These are phyloP conservation scores for Epiperipatus broadwayi DNA, from an alignment of 2,888 invertebrate genomes.

Conservation along the genomic window DNA sequence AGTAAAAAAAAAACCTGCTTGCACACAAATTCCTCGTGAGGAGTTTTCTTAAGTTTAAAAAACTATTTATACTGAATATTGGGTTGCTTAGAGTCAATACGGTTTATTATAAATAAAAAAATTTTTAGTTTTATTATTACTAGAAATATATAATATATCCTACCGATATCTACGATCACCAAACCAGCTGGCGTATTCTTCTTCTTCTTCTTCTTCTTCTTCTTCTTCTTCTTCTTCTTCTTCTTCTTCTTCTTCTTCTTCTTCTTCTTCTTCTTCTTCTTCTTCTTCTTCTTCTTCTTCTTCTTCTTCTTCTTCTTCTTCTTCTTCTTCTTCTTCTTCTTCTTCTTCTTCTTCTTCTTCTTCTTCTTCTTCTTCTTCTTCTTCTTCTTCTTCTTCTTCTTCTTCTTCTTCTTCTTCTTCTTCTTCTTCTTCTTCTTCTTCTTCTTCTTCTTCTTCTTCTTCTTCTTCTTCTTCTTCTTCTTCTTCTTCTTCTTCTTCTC, in stretches of 20 bases:
- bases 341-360: constrained; percentile 7
- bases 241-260: constrained; percentile 4
- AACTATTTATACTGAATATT: too few species aligned
- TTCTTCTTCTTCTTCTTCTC: too few species aligned
- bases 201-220: constrained; percentile 3
- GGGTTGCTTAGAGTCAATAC: too few species aligned
- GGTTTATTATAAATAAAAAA: too few species aligned
- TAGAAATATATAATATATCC: too few species aligned
- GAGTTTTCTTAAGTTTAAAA: too few species aligned
- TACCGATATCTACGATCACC: too few species aligned
- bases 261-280: constrained; percentile 4
- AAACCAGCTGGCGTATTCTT: not conserved
- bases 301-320: constrained; percentile 3
- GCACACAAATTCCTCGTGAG: too few species aligned
- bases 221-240: constrained; percentile 5
- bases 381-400: constrained; percentile 4
- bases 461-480: constrained; percentile 5
- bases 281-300: constrained; percentile 5
- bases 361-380: constrained; percentile 4
- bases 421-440: constrained; percentile 4
- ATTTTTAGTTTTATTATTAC: too few species aligned
- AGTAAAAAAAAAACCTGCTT: too few species aligned
- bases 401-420: constrained; percentile 5
- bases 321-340: constrained; percentile 1
- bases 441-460: constrained; percentile 4